Conservation (phyloP, 2,888 invertebrate genomes). For the Amiota communis region DNA sequence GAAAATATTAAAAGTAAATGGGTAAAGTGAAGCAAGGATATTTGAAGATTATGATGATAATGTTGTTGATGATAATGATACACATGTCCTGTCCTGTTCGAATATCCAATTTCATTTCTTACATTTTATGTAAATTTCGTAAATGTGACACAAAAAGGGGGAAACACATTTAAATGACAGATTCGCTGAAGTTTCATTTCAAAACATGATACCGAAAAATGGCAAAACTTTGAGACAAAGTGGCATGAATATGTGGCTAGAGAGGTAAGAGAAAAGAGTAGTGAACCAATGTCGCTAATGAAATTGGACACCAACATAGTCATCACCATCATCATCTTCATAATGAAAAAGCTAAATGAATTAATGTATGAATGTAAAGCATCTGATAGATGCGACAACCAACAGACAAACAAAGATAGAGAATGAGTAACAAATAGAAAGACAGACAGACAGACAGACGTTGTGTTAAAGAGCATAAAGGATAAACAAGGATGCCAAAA, state of each 20-base stretch:
- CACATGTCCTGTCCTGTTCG: constrained; percentile 53
- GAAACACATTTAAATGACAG: constrained; percentile 70
- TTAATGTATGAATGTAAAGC: constrained; percentile 56
- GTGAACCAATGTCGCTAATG: constrained; percentile 53
- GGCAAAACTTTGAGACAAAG: constrained; percentile 40
- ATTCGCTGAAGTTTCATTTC: constrained; percentile 65
- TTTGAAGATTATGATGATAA: neutral
- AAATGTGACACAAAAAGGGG: constrained; percentile 62
- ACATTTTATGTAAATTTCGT: constrained; percentile 66
- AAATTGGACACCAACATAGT: constrained; percentile 65
- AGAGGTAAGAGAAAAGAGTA: constrained; percentile 42
- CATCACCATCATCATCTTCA: constrained; percentile 38
- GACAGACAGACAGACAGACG: constrained; percentile 46
- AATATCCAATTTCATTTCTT: constrained; percentile 46
- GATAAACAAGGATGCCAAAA: no score
- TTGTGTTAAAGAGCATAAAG: no score
- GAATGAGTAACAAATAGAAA: constrained; percentile 12
- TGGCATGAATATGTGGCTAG: constrained; percentile 19
- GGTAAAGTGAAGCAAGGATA: neutral
- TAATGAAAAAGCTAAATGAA: constrained; percentile 52
- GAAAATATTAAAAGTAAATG: neutral
- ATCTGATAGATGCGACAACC: constrained; percentile 37
- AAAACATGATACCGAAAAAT: constrained; percentile 52
- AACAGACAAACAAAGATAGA: constrained; percentile 42
- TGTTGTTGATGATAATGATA: constrained; percentile 1